phyloP scores from a whole-genome alignment of 92 coral and sea anemone species.

The Porites evermanni region DNA sequence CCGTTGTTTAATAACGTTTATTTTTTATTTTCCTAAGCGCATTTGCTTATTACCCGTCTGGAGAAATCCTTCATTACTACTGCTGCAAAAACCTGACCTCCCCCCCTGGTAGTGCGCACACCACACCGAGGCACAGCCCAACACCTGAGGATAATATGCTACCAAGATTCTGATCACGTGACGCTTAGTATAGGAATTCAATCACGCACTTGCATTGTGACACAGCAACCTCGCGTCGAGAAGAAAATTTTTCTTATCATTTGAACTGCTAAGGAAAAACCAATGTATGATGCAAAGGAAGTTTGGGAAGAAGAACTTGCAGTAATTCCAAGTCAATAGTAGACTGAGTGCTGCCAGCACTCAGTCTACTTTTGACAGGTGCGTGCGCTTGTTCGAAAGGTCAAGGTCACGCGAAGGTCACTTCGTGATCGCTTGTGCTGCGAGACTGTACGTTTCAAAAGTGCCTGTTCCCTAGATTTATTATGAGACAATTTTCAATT shows the following conservation, averaged over 20 bases:
- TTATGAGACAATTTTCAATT: not conserved
- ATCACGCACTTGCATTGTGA: not conserved
- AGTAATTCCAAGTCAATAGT: not conserved
- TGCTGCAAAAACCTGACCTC: constrained; percentile 85
- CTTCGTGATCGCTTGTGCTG: too few relatives aligned
- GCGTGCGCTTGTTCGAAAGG: too few relatives aligned
- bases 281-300: not conserved
- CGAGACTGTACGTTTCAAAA: too few relatives aligned
- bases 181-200: not conserved
- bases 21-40: constrained; percentile 72
- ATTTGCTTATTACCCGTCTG: constrained; percentile 94
- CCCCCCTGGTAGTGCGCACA: constrained; percentile 53
- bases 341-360: not conserved
- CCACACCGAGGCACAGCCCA: constrained; percentile 60
- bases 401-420: too few relatives aligned
- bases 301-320: not conserved
- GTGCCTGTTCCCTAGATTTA: not conserved
- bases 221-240: not conserved
- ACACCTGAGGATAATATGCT: constrained; percentile 53
- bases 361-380: too few relatives aligned
- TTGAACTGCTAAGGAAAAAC: not conserved
- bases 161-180: constrained; percentile 25
- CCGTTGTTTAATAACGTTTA: not conserved
- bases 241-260: not conserved
- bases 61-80: constrained; percentile 96